A percentile compares a stretch with the other conserved stretches of the same genome.
These are phyloP conservation scores for Podocnemis expansa DNA, from an alignment of 2,113 vertebrate species.

Conservation along the genomic window DNA sequence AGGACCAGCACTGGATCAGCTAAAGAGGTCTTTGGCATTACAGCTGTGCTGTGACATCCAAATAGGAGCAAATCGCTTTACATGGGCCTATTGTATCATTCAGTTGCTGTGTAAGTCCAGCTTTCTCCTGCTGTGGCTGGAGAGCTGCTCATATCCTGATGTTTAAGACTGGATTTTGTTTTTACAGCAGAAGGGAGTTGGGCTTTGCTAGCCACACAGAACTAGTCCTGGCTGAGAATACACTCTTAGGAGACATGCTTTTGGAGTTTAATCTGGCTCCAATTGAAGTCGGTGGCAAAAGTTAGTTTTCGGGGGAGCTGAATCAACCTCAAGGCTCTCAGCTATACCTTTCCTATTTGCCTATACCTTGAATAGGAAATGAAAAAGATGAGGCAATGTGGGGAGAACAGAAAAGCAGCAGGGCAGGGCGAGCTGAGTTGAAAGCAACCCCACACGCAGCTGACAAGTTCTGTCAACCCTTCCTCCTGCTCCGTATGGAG, in stretches of 20 bases:
- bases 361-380: not conserved
- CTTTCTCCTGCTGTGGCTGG: not conserved
- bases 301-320: too few relatives aligned
- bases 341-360: too few relatives aligned
- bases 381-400: not conserved
- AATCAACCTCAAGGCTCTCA: not conserved
- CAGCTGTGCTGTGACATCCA: not conserved
- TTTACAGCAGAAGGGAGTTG: not conserved
- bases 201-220: not conserved
- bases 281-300: too few relatives aligned
- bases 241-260: not conserved
- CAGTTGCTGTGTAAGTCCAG: not conserved
- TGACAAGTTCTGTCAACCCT: not conserved
- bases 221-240: too few relatives aligned
- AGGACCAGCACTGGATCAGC: not conserved
- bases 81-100: not conserved
- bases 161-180: not conserved
- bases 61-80: not conserved
- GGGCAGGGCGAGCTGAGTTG: not conserved
- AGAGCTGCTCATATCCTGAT: not conserved
- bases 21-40: not conserved
- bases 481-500: not conserved
- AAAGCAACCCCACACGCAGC: not conserved
- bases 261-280: not conserved
- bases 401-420: not conserved